Evolutionary conservation across 2,888 invertebrate species (phyloP), one percentile per base, ranked within the genome.

Genomic region (Caenorhabditis sp.): DNA sequence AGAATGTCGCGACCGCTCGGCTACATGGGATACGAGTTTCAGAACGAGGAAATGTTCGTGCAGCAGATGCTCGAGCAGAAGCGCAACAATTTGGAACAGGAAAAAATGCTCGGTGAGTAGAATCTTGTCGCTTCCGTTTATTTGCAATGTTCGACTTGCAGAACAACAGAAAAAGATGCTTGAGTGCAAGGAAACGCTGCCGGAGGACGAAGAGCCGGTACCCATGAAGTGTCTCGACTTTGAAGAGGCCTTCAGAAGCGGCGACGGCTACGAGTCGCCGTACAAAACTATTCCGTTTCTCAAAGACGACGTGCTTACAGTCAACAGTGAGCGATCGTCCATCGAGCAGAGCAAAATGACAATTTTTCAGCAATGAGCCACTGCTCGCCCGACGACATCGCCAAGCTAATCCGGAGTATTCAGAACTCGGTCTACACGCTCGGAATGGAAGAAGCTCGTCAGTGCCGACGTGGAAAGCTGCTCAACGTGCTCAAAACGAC

Each of bases 361-460:
- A 2, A 24, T 13, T 2, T 55, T 72, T 35, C 52, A 77, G 77
- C 77, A 11, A 77, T 77, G 77, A 77, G 77, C 32, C 66, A 72
- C 32, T 72, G 66, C 17, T 32, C 65, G 6, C 61, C 77, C 1
- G 77, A 77, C 55, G 77, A 77, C 20, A 72, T 77, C 30, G 77
- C 77, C 4, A 70, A 77, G 9, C 50, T 77, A 2, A 77, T 77
- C 20, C 30, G 77, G 37, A 68, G 58, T 35, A 77, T 77, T 9
- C 77, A 77, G 35, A 77, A 77, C 39, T 71, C 77, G 3, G 72
- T 72, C 4, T 77, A 77, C 56, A 50, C 61, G 15, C 61, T 77
- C 15, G 77, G 72, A 50, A 7, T 77, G 2, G 77, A 77, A 43
- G 77, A 77, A 50, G 75, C 75, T 27, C 68, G 75, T 13, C 71